Base-by-base conservation (phyloP, 92 coral and sea anemone genomes). In the Micromussa lordhowensis region DNA sequence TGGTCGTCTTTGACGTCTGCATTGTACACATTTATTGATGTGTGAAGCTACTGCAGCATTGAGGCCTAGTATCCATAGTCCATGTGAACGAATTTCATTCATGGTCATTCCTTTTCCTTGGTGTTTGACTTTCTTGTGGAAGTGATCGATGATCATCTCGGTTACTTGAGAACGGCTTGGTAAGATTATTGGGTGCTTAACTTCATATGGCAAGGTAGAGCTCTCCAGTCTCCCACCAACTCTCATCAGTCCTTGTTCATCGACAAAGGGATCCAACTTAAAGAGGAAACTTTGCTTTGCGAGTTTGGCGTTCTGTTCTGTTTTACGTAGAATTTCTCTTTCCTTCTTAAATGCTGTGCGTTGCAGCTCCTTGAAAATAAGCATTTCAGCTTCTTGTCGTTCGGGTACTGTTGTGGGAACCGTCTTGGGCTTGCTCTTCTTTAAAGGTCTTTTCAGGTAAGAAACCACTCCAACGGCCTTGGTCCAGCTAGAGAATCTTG, bases 311-410 rank as follows among this genome's bases (percentile, higher is more conserved):
- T 79, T 79, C 55, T 26, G 29, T 35, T 87, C 91, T 24, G 55
- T 15, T 30, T 18, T 29, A 11, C 86, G 9, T 8, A 87, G 49
- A 3, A 71, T 87, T 69, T 13, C 16, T 22, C 80, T 80, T 71
- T 78, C 90, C 22, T 86, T 73, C 66, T 48, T 2, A 36, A 86
- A 86, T 24, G 76, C 76, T 63, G 49, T 44, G 64, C 70, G 66
- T 30, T 86, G 80, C 36, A 86, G 10, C 68, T 86, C 84, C n/a
- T 48, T 86, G 85, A 86, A 64, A 32, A 86, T 68, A 18, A 6
- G 66, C 68, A n/a, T 53, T 68, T 86, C 90, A 14, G 86, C 90
- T 11, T 80, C 73, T 79, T 87, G 90, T 79, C 78, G 80, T 79
- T 87, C 90, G 68, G 86, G 81, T 71, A 70, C 86, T 15, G 90